Conservation (phyloP, 2,113 vertebrate species). For the Coptodon bakossiorum region DNA sequence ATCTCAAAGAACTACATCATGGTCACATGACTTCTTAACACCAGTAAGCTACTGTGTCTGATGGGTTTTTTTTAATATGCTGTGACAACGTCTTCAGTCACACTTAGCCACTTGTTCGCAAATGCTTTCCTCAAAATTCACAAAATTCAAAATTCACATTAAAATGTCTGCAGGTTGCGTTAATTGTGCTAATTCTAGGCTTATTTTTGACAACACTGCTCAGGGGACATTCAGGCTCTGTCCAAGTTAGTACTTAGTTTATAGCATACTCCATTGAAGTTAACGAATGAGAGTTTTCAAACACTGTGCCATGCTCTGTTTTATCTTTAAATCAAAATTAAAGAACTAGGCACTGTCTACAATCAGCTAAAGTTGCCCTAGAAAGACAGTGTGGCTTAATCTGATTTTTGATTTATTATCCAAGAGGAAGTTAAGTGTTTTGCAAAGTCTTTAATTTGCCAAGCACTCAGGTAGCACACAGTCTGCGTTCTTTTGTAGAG, state of each 20-base stretch:
- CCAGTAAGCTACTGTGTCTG: background rate
- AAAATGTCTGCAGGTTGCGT: rapidly evolving
- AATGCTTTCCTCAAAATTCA: background rate
- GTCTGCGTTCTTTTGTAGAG: background rate
- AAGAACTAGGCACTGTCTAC: background rate
- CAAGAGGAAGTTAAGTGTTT: background rate
- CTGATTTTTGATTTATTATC: background rate
- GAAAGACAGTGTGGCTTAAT: background rate
- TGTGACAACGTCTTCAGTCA: background rate
- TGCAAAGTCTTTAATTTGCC: background rate
- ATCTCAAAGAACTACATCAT: background rate
- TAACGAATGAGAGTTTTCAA: background rate
- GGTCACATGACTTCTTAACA: background rate
- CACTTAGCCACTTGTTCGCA: background rate
- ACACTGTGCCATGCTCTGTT: background rate
- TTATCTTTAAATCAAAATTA: background rate
- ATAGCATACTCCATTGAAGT: background rate
- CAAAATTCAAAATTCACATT: background rate
- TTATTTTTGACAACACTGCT: background rate
- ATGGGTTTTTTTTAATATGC: background rate
- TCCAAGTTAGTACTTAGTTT: background rate
- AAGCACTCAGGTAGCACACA: background rate
- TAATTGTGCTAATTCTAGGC: rapidly evolving
- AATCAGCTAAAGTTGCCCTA: background rate
- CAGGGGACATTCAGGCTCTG: background rate